Evolutionary conservation across 2,113 vertebrate species (phyloP), one percentile per base, ranked within the genome.

Genomic region (Ceyx margarethae): DNA sequence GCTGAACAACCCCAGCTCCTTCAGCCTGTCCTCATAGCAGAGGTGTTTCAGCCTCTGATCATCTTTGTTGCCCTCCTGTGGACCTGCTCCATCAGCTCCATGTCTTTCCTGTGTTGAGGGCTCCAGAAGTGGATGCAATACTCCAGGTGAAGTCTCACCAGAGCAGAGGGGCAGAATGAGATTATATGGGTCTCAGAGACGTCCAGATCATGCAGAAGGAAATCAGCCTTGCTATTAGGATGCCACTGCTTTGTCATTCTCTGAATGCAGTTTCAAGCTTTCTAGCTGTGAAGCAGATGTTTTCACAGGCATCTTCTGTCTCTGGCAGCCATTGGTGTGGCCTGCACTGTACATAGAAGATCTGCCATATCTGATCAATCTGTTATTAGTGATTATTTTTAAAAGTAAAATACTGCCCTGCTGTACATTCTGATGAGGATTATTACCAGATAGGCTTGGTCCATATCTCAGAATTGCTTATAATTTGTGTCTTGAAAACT

Each of bases 301-400:
- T 91, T 95, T 97, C 94, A 95, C 91, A 78, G 74, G 68, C 93
- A 51, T 86, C 67, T 84, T 77, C 61, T 79, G n/a, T 29, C 45
- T 75, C 21, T 69, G 19, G 22, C 23, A 83, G 43, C 15, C 11
- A 3, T 9, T 91, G 46, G 13, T 71, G 37, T 85, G 68, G 29
- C 40, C 50, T 54, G 12, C 13, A 23, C 43, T 66, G 6, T 29
- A 15, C 0, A 0, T 71, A 11, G 3, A 7, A 61, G 33, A 19
- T 73, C 50, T 79, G 54, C 28, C 16, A 48, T 35, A 33, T 56
- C n/a, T 69, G 42, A 45, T 31, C 4, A 2, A 76, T 31, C 45
- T 28, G 20, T 43, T 90, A 7, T 6, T 75, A 78, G 21, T 11
- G 13, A 5, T 54, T 68, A 19, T 66, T 71, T 82, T 82, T 8